These are phyloP conservation scores for Eulacestoma nigropectus DNA, from an alignment of 2,113 vertebrate genomes.

Conservation along the genomic window DNA sequence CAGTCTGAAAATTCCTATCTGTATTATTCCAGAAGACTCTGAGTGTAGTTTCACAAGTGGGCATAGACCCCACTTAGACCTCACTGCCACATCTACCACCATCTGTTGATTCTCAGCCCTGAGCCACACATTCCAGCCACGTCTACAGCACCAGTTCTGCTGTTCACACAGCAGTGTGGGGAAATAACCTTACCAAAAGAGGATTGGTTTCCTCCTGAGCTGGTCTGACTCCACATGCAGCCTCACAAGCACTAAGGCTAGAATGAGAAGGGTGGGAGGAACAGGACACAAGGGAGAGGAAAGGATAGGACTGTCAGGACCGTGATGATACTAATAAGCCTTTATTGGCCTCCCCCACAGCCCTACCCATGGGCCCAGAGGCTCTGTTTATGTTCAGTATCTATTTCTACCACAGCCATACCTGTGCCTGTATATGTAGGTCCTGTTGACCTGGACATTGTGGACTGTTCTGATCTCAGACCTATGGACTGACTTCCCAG, in stretches of 20 bases:
- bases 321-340: background rate
- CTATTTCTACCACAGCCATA: background rate
- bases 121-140: background rate
- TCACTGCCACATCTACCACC: background rate
- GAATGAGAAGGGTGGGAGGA: background rate
- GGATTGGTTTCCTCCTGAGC: background rate
- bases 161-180: background rate
- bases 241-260: background rate
- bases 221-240: background rate
- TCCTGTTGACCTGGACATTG: background rate
- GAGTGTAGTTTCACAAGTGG: background rate
- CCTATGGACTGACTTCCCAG: background rate
- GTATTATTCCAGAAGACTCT: background rate
- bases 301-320: background rate
- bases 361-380: background rate
- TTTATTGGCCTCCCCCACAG: background rate
- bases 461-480: background rate
- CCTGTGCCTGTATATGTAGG: background rate
- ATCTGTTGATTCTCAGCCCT: background rate
- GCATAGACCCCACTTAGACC: background rate
- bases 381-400: background rate
- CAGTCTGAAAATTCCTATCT: background rate
- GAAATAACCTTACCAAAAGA: background rate
- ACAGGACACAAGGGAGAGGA: background rate
- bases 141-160: background rate